Percentiles rank a stretch among this genome's conserved stretches.
Conservation (phyloP, 2,888 invertebrate species). For the Leptura quadrifasciata region DNA sequence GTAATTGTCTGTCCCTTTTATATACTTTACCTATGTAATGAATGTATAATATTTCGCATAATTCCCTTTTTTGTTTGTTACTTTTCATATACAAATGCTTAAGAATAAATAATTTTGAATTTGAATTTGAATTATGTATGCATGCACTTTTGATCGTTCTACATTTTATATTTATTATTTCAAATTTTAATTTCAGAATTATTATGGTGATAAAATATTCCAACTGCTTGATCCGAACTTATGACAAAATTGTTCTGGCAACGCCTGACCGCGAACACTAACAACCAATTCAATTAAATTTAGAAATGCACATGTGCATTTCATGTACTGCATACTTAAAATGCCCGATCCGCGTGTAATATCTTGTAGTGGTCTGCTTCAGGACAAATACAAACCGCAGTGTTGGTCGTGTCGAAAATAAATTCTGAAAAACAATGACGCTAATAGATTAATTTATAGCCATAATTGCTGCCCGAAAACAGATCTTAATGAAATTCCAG, state of each 20-base stretch:
- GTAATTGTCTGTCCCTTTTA: no score
- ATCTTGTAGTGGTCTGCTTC: constrained; percentile 3
- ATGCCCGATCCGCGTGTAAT: neutral
- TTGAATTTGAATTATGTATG: no score
- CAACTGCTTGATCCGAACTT: no score
- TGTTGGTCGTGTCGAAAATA: constrained; percentile 27
- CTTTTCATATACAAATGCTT: no score
- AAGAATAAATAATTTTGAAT: no score
- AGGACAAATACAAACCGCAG: constrained; percentile 17
- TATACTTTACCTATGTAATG: no score
- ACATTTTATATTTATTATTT: no score
- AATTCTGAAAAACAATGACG: constrained; percentile 48
- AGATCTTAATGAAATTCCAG: constrained; percentile 65
- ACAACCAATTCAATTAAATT: neutral
- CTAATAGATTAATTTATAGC: constrained; percentile 62
- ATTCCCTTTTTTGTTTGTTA: no score
- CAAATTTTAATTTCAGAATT: no score
- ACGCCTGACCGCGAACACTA: neutral
- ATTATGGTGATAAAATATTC: no score
- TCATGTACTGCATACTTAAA: constrained; percentile 20
- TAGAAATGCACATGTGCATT: neutral
- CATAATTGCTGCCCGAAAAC: constrained; percentile 61
- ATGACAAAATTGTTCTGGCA: neutral
- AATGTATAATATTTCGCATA: no score
- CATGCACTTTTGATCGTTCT: no score